Evolutionary conservation across 2,113 vertebrate genomes (phyloP).

Genomic region (Aplodontia rufa): DNA sequence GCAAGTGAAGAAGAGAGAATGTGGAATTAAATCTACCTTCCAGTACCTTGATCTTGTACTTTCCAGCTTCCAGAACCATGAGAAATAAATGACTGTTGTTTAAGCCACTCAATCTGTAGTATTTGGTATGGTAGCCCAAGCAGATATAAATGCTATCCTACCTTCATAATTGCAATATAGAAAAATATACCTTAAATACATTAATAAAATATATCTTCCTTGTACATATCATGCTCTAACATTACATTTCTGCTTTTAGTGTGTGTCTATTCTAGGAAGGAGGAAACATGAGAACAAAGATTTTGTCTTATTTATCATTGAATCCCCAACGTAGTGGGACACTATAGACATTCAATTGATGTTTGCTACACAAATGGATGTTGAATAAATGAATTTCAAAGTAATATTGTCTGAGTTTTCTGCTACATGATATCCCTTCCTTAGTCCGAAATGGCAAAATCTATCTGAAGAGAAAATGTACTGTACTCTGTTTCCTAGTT

Average conservation of each 20-base stretch:
- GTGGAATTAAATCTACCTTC: not conserved
- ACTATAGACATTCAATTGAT: not conserved
- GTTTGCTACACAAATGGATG: not conserved
- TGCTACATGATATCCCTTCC: not conserved
- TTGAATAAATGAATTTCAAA: not conserved
- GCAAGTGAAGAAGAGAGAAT: not conserved
- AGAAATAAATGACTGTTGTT: not conserved
- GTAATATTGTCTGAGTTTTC: not conserved
- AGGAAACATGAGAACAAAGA: not conserved
- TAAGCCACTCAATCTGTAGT: not conserved
- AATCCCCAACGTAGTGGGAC: not conserved
- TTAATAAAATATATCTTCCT: not conserved
- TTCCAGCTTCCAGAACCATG: not conserved
- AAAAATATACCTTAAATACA: not conserved
- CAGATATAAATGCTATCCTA: not conserved
- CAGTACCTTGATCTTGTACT: not conserved
- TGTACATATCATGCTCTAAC: not conserved
- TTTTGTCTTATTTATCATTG: not conserved
- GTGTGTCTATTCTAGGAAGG: not conserved
- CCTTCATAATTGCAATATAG: not conserved
- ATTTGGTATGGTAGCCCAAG: not conserved
- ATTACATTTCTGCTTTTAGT: not conserved
- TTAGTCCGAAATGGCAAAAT: constrained; percentile 34
- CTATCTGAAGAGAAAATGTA: constrained; percentile 25
- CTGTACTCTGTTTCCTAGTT: constrained; percentile 5